Evolutionary conservation across 2,113 vertebrate genomes (phyloP).

Genomic region (Nymphicus hollandicus): DNA sequence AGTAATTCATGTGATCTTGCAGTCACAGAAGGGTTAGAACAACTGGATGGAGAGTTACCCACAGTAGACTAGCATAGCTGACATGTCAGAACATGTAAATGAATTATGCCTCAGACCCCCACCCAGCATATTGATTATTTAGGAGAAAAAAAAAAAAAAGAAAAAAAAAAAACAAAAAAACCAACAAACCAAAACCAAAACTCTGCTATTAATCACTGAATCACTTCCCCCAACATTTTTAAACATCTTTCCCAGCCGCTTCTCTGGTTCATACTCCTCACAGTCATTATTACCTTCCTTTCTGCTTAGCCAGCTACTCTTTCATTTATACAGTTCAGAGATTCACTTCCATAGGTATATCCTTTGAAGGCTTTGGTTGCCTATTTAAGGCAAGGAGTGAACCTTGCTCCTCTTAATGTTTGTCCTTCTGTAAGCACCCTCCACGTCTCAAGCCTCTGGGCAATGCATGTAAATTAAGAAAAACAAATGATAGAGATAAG

Average conservation of each 20-base stretch:
- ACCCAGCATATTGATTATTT: neutral
- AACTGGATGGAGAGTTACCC: neutral
- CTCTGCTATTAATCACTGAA: neutral
- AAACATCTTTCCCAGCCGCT: neutral
- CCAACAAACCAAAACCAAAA: too few species aligned
- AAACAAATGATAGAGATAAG: conserved; percentile 39
- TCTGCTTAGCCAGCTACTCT: neutral
- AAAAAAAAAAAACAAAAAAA: too few species aligned
- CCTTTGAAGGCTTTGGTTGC: conserved; percentile 13
- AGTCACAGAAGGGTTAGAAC: neutral
- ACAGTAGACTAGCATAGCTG: neutral
- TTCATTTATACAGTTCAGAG: neutral
- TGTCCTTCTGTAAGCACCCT: neutral
- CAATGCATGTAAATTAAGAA: conserved; percentile 57
- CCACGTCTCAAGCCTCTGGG: conserved; percentile 13
- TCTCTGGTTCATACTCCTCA: neutral
- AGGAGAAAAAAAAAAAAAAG: neutral
- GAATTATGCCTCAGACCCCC: neutral
- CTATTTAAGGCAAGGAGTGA: conserved; percentile 39
- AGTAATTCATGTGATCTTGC: neutral
- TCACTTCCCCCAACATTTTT: neutral
- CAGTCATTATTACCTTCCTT: neutral
- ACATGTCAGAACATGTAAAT: neutral
- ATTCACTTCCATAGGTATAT: neutral
- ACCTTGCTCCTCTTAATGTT: conserved; percentile 29